These are phyloP conservation scores for Gibbula magus DNA, from an alignment of 2,888 invertebrate genomes.

Conservation along the genomic window DNA sequence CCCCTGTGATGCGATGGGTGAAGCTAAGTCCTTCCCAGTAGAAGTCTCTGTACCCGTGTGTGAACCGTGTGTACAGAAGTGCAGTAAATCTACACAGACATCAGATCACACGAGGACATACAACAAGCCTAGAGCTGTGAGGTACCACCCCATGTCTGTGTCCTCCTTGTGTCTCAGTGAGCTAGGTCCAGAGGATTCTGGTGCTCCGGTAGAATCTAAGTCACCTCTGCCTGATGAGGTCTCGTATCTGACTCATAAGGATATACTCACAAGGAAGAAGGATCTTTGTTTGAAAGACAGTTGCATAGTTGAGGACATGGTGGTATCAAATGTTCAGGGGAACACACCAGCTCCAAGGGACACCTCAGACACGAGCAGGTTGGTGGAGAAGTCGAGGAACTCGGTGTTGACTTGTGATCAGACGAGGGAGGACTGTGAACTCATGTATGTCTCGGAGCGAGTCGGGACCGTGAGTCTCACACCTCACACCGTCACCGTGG, in stretches of 20 bases:
- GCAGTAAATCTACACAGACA: neutral
- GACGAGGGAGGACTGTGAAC: neutral
- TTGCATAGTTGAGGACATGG: no score
- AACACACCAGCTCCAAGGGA: no score
- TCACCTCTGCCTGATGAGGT: no score
- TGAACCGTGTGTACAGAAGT: neutral
- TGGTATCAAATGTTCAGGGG: no score
- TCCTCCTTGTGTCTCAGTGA: neutral
- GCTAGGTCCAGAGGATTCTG: neutral
- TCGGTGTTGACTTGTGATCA: no score
- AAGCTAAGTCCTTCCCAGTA: neutral
- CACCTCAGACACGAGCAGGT: no score
- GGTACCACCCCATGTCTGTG: constrained; percentile 10
- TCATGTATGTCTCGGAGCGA: neutral
- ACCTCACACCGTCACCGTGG: neutral
- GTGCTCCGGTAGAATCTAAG: neutral
- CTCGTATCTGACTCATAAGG: no score
- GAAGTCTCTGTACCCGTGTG: neutral
- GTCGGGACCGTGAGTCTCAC: neutral
- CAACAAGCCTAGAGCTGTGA: neutral
- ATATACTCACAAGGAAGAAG: no score
- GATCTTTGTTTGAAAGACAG: no score
- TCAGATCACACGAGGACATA: neutral
- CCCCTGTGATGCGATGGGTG: neutral
- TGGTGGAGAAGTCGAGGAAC: no score